A percentile compares a stretch with the other conserved stretches of the same genome.
phyloP scores from a whole-genome alignment of 1,140 invertebrate species.

The Conopomorpha cramerella region DNA sequence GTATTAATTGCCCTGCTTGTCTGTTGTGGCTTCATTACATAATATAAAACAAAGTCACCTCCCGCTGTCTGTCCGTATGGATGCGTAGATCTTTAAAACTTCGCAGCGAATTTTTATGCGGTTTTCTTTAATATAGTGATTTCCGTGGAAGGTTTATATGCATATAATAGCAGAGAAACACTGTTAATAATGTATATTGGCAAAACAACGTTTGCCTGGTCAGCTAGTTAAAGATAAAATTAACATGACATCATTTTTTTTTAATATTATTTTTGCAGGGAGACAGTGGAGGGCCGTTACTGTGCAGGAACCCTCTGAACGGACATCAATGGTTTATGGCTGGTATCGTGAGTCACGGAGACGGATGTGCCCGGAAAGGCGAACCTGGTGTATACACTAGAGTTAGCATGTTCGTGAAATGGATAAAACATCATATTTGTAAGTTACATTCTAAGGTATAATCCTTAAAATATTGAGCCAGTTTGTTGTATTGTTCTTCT shows the following conservation, averaged over 20 bases:
- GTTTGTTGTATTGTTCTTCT: slow-evolving; percentile 1
- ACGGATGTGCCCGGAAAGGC: slow-evolving; percentile 75
- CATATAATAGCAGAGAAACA: no score
- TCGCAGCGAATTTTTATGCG: no score
- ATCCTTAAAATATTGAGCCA: slow-evolving; percentile 1
- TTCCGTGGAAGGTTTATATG: no score
- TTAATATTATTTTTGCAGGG: slow-evolving; percentile 64
- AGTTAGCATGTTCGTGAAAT: slow-evolving; percentile 72
- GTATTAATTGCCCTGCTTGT: no score
- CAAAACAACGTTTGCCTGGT: no score
- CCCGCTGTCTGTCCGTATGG: no score
- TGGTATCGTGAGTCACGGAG: slow-evolving; percentile 80
- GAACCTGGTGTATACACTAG: slow-evolving; percentile 84
- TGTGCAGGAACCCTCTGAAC: slow-evolving; percentile 69
- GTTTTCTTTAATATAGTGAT: no score
- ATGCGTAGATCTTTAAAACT: no score
- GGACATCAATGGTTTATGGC: slow-evolving; percentile 72
- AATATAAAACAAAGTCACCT: no score
- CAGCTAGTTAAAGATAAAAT: no score
- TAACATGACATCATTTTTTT: neutral
- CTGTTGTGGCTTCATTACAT: no score
- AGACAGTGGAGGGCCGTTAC: slow-evolving; percentile 78
- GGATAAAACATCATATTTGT: slow-evolving; percentile 69
- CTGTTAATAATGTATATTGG: no score
- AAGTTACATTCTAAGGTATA: slow-evolving; percentile 17